Conservation (phyloP, 2,888 invertebrate species). For the Zaprionus lineosus region DNA sequence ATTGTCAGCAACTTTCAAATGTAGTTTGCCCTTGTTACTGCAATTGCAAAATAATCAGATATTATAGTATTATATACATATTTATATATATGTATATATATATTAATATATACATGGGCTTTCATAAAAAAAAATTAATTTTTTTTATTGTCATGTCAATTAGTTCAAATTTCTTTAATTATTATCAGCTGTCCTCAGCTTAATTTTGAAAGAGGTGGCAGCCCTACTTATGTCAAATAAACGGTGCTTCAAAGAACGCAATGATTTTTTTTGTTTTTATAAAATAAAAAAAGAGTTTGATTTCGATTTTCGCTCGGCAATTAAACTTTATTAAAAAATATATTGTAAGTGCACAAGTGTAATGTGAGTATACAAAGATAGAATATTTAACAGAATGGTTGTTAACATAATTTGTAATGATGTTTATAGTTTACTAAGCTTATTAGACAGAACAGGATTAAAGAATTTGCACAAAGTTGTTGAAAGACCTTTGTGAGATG, state of each 20-base stretch:
- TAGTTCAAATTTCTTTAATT: not conserved
- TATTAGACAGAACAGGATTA: constrained; percentile 8
- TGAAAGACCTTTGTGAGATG: constrained; percentile 39
- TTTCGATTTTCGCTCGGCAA: constrained; percentile 14
- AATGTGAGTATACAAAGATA: constrained; percentile 25
- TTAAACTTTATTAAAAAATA: constrained; percentile 1
- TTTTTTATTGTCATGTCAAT: too few species aligned
- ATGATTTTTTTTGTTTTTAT: constrained; percentile 49
- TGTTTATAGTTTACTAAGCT: not conserved
- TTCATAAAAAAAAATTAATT: too few species aligned
- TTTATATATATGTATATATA: too few species aligned
- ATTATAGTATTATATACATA: too few species aligned
- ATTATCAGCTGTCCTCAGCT: constrained; percentile 1
- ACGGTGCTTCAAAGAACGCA: constrained; percentile 40
- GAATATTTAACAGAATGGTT: too few species aligned
- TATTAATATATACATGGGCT: too few species aligned
- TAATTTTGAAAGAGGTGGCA: constrained; percentile 21
- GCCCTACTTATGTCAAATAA: constrained; percentile 28
- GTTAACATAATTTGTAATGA: not conserved
- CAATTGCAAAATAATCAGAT: too few species aligned
- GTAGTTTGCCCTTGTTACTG: too few species aligned
- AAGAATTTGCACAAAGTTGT: constrained; percentile 13
- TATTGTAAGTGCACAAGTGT: not conserved
- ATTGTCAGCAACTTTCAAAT: too few species aligned
- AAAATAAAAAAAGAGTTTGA: constrained; percentile 23